Evolutionary conservation across 2,113 vertebrate species (phyloP), one percentile per base, ranked within the genome.

Genomic region (Pteropus alecto): DNA sequence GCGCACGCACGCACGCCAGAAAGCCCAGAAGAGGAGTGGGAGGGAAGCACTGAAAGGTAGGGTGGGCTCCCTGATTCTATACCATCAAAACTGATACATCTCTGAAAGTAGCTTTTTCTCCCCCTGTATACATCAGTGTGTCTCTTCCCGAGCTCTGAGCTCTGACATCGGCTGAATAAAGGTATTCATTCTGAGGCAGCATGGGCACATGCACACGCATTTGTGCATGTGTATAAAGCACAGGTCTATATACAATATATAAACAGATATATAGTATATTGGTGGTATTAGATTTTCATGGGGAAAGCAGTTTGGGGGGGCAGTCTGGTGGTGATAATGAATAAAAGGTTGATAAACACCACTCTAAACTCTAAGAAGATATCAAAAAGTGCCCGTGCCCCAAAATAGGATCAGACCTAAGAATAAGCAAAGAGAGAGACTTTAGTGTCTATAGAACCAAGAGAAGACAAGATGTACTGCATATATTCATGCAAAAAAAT

Each of bases 101-200:
- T 95, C 51, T 90, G 81, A 88, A 95, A 95, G 88, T 76, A 93
- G 65, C 30, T 58, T 89, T 97, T 79, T 86, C 48, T 93, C 43
- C 19, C 16, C 22, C 2, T 41, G 22, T 48, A 76, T 76, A 51
- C 38, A 9, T 68, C 82, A 95, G n/a, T 73, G 51, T 87, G 41
- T 77, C 24, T 93, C 51, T 88, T 89, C 41, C 73, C 74, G 71
- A 94, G 61, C 11, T n/a, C n/a, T n/a, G n/a, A n/a, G n/a, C n/a
- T 81, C 63, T 19, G 7, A 92, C 35, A 5, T 94, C 48, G 43
- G 46, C 87, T 93, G 65, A 96, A 94, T 92, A 97, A 89, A 88
- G 68, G n/a, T 93, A 54, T 84, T 91, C 81, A 96, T 87, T 24
- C 22, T 11, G 26, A 87, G 58, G 65, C 94, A 88, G 81, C 56